Evolutionary conservation across 2,888 invertebrate species (phyloP), one percentile per base, ranked within the genome.

Genomic region (Tromatobia lineatoria): DNA sequence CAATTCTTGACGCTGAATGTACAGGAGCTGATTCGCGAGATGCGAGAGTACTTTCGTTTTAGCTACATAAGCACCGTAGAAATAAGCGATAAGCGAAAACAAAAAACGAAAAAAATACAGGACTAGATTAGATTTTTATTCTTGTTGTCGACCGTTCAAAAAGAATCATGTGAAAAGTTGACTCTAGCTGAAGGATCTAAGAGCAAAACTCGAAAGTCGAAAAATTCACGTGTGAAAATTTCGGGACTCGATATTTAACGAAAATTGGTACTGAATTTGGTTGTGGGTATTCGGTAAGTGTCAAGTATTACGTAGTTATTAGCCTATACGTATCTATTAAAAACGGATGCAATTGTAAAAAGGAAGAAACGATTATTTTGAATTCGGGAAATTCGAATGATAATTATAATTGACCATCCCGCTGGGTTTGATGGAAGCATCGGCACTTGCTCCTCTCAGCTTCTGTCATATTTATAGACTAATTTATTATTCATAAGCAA

Each of bases 131-230:
- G 69, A 88, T 89, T 87, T 89, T 87, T 88, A 89, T 85, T 88
- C 88, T 89, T 83, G 86, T 91, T 91, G 89, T 90, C 89, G 88
- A 88, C 74, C 83, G 86, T 88, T 89, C 87, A 87, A 85, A 89
- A 88, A 80, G 34, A 77, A 76, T 80, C 74, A 77, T 66, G 38
- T 18, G 29, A 67, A 78, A 54, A 18, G 42, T 70, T 71, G 90
- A 90, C 85, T 86, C 69, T 82, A 87, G 87, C 90, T 91, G 90
- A 91, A 87, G 80, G 88, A 90, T 74, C 47, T 85, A 82, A 59
- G 75, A 71, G 70, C 70, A 71, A 70, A 66, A 70, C n/a, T 18
- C 15, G n/a, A 42, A 10, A 54, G 8, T 11, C 18, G 23, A 47
- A 23, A 59, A 77, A 59, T 45, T 42, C n/a, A 13, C 3, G 7